phyloP scores from a whole-genome alignment of 1,140 invertebrate genomes.

The Drosophila arizonae region DNA sequence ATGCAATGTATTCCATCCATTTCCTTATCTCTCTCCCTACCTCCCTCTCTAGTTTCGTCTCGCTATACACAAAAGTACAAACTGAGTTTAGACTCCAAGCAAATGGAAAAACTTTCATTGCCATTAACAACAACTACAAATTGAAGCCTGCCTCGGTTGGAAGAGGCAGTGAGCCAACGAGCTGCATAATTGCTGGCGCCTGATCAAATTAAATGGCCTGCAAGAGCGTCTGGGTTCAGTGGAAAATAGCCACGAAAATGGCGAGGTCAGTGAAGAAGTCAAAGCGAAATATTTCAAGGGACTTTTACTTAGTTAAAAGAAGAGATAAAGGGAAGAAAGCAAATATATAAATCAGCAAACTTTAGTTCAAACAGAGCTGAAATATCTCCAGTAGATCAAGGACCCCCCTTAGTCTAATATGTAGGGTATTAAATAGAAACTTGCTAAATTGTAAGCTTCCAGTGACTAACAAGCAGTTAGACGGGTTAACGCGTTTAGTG shows the following conservation, averaged over 20 bases:
- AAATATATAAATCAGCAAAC: no score
- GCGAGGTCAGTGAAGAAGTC: background rate
- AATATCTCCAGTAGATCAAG: no score
- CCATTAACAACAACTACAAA: conserved; percentile 25
- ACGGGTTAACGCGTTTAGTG: no score
- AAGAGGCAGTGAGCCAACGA: conserved; percentile 64
- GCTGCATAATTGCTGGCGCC: conserved; percentile 82
- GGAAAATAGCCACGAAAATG: background rate
- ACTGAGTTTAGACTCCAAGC: conserved; percentile 35
- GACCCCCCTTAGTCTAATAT: no score
- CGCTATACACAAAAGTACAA: conserved; percentile 12
- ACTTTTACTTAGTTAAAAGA: no score
- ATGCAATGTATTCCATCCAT: background rate
- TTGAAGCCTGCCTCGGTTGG: conserved; percentile 7
- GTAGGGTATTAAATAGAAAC: no score
- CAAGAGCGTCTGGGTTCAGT: conserved; percentile 33
- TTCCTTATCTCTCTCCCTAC: background rate
- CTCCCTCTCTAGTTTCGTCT: no score
- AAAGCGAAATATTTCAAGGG: background rate
- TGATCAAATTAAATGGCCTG: conserved; percentile 80
- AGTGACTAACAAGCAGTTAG: no score
- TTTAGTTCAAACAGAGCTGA: no score
- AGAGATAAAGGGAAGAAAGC: no score
- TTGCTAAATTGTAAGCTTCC: no score
- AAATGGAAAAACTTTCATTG: conserved; percentile 80